These are phyloP conservation scores for Dasypolia templi DNA, from an alignment of 2,888 invertebrate genomes.

Conservation along the genomic window DNA sequence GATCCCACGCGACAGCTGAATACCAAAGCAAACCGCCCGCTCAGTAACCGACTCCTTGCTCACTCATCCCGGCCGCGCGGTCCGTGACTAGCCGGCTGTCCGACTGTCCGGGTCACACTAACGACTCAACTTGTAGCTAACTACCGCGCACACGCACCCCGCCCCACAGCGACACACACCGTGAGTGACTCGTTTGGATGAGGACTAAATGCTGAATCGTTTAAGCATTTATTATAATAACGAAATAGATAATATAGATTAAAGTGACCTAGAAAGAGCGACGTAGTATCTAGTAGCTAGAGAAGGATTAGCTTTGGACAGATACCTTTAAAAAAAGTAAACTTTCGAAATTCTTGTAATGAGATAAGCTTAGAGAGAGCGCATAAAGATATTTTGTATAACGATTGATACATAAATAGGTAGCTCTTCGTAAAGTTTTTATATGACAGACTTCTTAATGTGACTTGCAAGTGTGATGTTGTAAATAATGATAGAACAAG, in stretches of 20 bases:
- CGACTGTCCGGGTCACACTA: conserved; percentile 54
- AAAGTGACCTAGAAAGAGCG: conserved; percentile 79
- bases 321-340: conserved; percentile 70
- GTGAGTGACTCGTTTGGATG: conserved; percentile 70
- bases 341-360: conserved; percentile 78
- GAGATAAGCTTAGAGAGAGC: conserved; percentile 85
- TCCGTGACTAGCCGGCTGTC: conserved; percentile 30
- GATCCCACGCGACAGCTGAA: conserved; percentile 84
- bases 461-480: conserved; percentile 90
- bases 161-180: conserved; percentile 48
- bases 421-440: conserved; percentile 87
- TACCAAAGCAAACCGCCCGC: conserved; percentile 83
- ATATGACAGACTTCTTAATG: conserved; percentile 88
- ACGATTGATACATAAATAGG: conserved; percentile 85
- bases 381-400: conserved; percentile 89
- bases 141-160: conserved; percentile 43
- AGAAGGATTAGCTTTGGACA: conserved; percentile 76
- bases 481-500: conserved; percentile 80
- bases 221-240: conserved; percentile 85
- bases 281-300: conserved; percentile 85
- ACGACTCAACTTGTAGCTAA: conserved; percentile 60
- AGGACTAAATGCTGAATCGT: conserved; percentile 79
- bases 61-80: conserved; percentile 73
- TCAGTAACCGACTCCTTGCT: conserved; percentile 79
- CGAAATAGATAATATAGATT: conserved; percentile 78